phyloP scores from a whole-genome alignment of 2,888 invertebrate species.

The Oithona nana region DNA sequence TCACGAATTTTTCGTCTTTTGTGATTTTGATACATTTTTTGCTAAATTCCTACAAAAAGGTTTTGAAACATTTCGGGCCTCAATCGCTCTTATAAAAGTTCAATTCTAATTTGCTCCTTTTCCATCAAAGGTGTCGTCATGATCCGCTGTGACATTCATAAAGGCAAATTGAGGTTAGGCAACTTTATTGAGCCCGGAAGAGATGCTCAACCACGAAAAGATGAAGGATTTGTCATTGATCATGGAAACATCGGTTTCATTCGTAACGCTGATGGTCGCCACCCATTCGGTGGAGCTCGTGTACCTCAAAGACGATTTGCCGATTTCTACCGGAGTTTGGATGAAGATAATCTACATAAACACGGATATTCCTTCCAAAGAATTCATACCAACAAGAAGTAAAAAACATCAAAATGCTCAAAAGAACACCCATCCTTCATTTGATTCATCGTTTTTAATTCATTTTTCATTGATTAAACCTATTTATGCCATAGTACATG shows the following conservation, averaged over 20 bases:
- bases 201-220: constrained; percentile 2
- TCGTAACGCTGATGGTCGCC: not conserved
- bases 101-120: not conserved
- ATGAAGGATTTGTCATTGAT: constrained; percentile 15
- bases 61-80: no score
- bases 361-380: not conserved
- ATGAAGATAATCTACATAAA: not conserved
- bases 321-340: not conserved
- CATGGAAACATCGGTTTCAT: constrained; percentile 14
- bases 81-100: not conserved
- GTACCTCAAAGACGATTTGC: not conserved
- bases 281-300: not conserved
- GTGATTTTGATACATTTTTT: no score
- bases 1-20: no score
- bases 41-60: no score
- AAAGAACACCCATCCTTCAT: no score
- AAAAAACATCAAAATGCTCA: no score
- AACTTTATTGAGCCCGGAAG: constrained; percentile 1
- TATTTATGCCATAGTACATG: no score
- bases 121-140: constrained; percentile 14
- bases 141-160: constrained; percentile 13
- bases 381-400: no score
- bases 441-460: no score
- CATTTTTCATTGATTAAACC: no score
- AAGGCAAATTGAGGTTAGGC: not conserved